Conservation (phyloP, 2,797 vertebrate genomes). For the Manis crassicaudata region DNA sequence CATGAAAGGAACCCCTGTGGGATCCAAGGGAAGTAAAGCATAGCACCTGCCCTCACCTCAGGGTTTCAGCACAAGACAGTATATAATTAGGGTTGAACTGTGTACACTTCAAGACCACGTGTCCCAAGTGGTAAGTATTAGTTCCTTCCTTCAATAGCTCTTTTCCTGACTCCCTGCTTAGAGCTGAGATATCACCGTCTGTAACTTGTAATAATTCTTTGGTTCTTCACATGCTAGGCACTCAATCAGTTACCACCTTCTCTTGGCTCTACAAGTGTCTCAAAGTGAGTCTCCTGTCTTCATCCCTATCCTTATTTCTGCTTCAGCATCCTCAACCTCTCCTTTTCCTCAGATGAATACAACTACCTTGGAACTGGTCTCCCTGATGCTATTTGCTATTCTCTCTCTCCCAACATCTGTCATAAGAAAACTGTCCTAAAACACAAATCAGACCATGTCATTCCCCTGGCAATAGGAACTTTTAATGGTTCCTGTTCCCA, state of each 20-base stretch:
- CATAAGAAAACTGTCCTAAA: neutral
- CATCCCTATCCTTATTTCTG: neutral
- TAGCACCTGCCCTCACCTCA: neutral
- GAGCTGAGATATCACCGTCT: neutral
- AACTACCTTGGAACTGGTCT: neutral
- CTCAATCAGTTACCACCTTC: neutral
- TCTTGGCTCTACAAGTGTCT: neutral
- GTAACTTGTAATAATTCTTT: neutral
- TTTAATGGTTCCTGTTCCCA: neutral
- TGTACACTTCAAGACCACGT: neutral
- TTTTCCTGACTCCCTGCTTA: neutral
- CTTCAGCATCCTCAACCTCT: neutral
- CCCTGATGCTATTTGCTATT: neutral
- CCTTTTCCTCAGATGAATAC: neutral
- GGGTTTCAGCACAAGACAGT: neutral
- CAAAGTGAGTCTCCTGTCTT: neutral
- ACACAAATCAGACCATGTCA: neutral
- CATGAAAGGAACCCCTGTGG: neutral
- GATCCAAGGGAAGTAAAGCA: neutral
- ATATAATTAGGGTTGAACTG: neutral
- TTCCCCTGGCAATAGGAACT: neutral
- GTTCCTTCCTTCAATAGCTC: neutral
- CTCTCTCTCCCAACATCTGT: neutral
- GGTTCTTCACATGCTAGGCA: neutral
- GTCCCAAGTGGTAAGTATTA: neutral